Base-by-base conservation (phyloP, 2,113 vertebrate genomes). In the Regulus satrapa region DNA sequence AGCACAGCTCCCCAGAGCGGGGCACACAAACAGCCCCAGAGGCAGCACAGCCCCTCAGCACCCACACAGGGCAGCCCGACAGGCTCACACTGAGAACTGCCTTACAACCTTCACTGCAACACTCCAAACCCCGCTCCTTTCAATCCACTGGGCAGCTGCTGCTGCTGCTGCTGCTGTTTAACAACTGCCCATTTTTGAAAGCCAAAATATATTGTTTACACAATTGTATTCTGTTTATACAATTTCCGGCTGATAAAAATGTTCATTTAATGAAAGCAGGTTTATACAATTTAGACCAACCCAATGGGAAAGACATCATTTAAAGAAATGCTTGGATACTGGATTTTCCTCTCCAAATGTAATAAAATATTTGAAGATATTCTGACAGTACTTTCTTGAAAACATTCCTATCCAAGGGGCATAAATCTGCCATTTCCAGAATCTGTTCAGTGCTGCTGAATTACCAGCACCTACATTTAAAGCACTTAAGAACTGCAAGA, bases 61-160 rank as follows among this genome's bases (percentile, higher is more conserved):
- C 31, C 34, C 40, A 81, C n/a, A 19, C 41, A 41, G 41, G n/a
- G n/a, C n/a, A n/a, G n/a, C n/a, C n/a, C n/a, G n/a, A n/a, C 26
- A 21, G 10, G 7, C 41, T 49, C 18, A 0, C 2, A 26, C 1
- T 0, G 0, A 82, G 40, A 52, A 32, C 2, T n/a, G 41, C 63
- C 16, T 38, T 7, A 73, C 16, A 14, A 26, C 0, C 0, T 49
- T 32, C 28, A 11, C 0, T 21, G 41, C 25, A 40, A 12, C 4
- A 23, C 23, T 54, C 34, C 26, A 18, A 83, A 32, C 21, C 52
- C 41, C 16, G 36, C 21, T 69, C 26, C 14, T 64, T 83, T n/a
- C 63, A 83, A 83, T 26, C 40, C 25, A 40, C 1, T 79, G 45
- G 18, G 75, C 40, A 12, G 40, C 32, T 79, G 49, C 20, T 51